Percentiles rank a stretch among this genome's conserved stretches.
Evolutionary conservation across 2,797 vertebrate species (phyloP).

Genomic region (Lepilemur septentrionalis): DNA sequence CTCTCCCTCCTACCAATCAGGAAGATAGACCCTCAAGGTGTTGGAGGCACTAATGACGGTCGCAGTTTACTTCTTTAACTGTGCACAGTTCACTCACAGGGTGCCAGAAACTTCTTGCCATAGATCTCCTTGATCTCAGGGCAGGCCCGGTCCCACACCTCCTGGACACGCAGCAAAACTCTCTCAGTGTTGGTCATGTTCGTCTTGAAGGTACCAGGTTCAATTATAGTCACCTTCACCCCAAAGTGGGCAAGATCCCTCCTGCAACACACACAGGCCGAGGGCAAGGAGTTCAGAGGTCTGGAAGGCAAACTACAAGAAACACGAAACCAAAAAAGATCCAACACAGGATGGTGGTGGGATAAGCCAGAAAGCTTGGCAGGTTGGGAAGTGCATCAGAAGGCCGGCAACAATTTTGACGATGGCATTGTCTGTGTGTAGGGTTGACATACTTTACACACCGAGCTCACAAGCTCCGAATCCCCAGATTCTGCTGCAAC

Average conservation of each 20-base stretch:
- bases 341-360: rapidly evolving
- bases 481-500: background rate
- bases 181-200: rapidly evolving
- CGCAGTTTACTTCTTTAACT: background rate
- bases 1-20: rapidly evolving
- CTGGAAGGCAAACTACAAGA: background rate
- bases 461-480: background rate
- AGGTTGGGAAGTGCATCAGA: background rate
- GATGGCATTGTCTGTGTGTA: background rate
- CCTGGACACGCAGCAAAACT: rapidly evolving
- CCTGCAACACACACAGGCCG: background rate
- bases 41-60: background rate
- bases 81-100: slow-evolving; percentile 60
- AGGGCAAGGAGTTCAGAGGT: background rate
- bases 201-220: slow-evolving; percentile 76
- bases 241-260: slow-evolving; percentile 67
- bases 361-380: background rate
- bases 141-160: slow-evolving; percentile 34
- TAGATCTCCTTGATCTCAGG: slow-evolving; percentile 67
- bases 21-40: background rate
- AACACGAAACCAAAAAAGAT: background rate
- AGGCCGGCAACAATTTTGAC: background rate
- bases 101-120: slow-evolving; percentile 27
- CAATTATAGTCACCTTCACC: slow-evolving; percentile 77
- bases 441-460: background rate